Conservation (phyloP, 2,113 vertebrate genomes). For the Peromyscus maniculatus region DNA sequence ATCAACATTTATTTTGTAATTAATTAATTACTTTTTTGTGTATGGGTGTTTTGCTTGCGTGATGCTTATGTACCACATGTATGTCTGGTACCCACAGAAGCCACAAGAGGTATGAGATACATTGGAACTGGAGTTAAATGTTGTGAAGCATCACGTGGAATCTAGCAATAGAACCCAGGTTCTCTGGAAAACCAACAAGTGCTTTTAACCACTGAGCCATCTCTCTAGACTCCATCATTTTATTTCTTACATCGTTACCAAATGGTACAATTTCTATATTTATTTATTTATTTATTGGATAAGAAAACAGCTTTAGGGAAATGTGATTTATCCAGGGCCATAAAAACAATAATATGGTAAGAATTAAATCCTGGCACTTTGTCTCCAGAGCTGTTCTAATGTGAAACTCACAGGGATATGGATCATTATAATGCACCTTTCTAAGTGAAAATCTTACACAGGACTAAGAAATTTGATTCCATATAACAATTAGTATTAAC, state of each 20-base stretch:
- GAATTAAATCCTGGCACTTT: background rate
- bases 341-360: background rate
- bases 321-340: background rate
- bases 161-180: background rate
- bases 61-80: background rate
- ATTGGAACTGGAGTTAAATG: background rate
- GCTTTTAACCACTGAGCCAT: background rate
- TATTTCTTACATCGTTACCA: background rate
- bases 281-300: background rate
- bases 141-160: background rate
- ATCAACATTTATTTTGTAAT: background rate
- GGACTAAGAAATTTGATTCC: background rate
- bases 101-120: background rate
- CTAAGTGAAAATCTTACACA: slow-evolving; percentile 1
- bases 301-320: background rate
- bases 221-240: background rate
- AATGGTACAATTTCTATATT: background rate
- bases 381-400: background rate
- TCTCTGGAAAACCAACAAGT: background rate
- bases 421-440: background rate
- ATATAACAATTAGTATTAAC: slow-evolving; percentile 21
- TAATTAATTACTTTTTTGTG: background rate
- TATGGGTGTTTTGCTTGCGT: background rate
- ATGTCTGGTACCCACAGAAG: background rate
- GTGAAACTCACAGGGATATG: slow-evolving; percentile 7